A percentile compares a stretch with the other conserved stretches of the same genome.
These are phyloP conservation scores for Montipora cactus DNA, from an alignment of 64 coral and sea anemone species.

Conservation along the genomic window DNA sequence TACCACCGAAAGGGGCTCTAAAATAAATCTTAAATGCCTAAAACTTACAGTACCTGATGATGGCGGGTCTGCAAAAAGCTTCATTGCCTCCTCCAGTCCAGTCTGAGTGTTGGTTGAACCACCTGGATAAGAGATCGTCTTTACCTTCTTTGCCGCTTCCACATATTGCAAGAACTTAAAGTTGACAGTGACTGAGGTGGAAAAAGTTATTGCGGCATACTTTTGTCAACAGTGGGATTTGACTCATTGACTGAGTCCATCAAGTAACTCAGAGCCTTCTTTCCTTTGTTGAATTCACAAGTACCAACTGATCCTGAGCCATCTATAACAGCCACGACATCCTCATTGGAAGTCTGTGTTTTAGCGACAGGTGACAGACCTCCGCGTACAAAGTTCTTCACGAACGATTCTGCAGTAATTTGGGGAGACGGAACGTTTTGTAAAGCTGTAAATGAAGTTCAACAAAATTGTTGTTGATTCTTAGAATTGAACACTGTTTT, in stretches of 20 bases:
- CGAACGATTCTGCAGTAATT: not conserved
- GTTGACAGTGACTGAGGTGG: not conserved
- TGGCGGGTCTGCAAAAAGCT: not conserved
- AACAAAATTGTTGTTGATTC: too few relatives aligned
- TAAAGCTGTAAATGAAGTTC: not conserved
- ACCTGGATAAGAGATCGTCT: not conserved
- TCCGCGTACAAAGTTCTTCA: not conserved
- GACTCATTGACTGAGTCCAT: not conserved
- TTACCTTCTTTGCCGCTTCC: not conserved
- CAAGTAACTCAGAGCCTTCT: not conserved
- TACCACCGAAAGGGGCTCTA: too few relatives aligned
- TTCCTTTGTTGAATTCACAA: slow-evolving; percentile 33
- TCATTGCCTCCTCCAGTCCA: not conserved
- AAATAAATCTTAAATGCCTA: too few relatives aligned
- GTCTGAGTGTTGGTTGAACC: slow-evolving; percentile 19
- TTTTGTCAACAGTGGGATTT: not conserved
- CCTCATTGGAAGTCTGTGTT: not conserved
- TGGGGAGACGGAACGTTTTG: not conserved
- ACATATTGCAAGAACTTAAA: not conserved
- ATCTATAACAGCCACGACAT: slow-evolving; percentile 1
- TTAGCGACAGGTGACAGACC: not conserved
- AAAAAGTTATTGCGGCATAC: slow-evolving; percentile 30
- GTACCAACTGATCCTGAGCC: not conserved
- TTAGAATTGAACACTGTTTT: too few relatives aligned
- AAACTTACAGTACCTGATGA: not conserved